Percentiles rank a stretch among this genome's conserved stretches.
These are phyloP conservation scores for Tamandua tetradactyla DNA, from an alignment of 2,797 vertebrate species.

Conservation along the genomic window DNA sequence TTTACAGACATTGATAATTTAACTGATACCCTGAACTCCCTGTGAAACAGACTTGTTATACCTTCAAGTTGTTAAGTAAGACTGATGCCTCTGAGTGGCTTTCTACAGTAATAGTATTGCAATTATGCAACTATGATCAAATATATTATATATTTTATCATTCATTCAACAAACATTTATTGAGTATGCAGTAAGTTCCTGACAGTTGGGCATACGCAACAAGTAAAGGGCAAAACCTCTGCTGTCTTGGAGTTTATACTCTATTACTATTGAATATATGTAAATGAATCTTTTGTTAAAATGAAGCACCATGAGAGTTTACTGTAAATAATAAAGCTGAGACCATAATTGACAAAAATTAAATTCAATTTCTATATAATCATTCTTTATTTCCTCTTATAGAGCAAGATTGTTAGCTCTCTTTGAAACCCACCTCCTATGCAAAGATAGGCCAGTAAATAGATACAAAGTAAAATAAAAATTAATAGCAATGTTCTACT, in stretches of 20 bases:
- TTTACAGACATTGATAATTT: conserved; percentile 1
- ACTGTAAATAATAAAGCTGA: not conserved
- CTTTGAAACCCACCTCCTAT: not conserved
- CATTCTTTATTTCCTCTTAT: not conserved
- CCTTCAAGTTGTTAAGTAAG: not conserved
- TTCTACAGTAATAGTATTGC: conserved; percentile 11
- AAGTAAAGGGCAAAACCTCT: not conserved
- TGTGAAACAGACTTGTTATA: not conserved
- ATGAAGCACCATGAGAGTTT: not conserved
- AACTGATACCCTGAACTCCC: not conserved
- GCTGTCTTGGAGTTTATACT: not conserved
- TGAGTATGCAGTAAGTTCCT: not conserved
- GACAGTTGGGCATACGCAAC: not conserved
- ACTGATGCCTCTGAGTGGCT: not conserved
- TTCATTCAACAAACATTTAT: not conserved
- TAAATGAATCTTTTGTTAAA: conserved; percentile 13
- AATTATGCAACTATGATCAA: not conserved
- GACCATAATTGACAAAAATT: not conserved
- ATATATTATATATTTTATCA: conserved; percentile 9
- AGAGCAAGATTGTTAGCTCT: conserved; percentile 3
- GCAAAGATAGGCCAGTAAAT: not conserved
- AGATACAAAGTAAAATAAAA: not conserved
- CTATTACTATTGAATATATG: not conserved
- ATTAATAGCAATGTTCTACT: not conserved
- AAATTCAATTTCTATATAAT: not conserved